Conservation (phyloP, 2,113 vertebrate genomes). For the Cacatua alba region DNA sequence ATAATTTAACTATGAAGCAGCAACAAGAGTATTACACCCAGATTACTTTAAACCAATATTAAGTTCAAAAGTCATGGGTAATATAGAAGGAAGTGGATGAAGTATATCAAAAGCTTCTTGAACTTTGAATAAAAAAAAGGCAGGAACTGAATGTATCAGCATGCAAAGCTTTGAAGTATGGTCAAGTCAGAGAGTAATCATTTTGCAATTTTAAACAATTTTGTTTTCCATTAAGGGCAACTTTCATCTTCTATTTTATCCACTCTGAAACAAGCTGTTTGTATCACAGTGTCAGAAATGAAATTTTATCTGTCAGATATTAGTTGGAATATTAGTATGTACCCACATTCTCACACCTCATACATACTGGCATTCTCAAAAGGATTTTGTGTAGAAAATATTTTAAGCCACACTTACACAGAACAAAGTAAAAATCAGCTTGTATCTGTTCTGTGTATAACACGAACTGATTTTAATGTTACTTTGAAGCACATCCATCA, state of each 20-base stretch:
- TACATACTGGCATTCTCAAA: background rate
- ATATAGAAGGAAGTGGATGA: background rate
- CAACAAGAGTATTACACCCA: background rate
- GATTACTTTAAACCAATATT: background rate
- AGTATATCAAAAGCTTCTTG: background rate
- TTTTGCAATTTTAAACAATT: constrained; percentile 14
- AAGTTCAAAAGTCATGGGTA: background rate
- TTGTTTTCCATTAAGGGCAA: background rate
- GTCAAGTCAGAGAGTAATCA: background rate
- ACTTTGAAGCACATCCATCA: background rate
- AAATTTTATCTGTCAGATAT: background rate
- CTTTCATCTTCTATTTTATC: background rate
- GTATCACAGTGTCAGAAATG: background rate
- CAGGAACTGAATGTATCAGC: background rate
- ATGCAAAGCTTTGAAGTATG: background rate
- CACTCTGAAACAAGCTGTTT: background rate
- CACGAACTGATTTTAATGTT: background rate
- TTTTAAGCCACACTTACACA: background rate
- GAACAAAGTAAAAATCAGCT: background rate
- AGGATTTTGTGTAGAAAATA: background rate
- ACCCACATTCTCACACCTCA: background rate
- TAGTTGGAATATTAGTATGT: background rate
- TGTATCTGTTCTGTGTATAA: background rate
- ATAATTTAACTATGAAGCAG: background rate
- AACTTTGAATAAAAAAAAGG: constrained; percentile 6